Evolutionary conservation across 1,140 invertebrate species (phyloP).

Genomic region (Acyrthosiphon pisum): DNA sequence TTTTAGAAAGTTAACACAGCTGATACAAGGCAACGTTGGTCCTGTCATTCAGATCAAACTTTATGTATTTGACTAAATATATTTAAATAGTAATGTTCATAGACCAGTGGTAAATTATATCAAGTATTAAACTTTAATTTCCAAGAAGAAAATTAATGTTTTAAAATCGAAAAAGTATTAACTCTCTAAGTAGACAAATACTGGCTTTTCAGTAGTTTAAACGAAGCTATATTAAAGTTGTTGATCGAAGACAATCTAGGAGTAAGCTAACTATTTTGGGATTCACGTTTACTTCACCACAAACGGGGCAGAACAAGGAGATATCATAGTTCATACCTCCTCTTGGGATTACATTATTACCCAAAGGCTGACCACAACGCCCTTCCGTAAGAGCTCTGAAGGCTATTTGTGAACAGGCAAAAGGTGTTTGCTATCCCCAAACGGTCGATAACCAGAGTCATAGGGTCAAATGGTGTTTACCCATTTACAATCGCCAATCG

Average conservation of each 20-base stretch:
- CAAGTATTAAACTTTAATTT: neutral
- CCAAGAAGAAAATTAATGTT: neutral
- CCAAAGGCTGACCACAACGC: slow-evolving; percentile 32
- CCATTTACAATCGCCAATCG: neutral
- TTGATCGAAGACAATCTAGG: neutral
- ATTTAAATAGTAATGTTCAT: neutral
- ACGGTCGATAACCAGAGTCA: neutral
- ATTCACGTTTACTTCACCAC: neutral
- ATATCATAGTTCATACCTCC: slow-evolving; percentile 32
- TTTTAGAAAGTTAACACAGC: too few relatives aligned
- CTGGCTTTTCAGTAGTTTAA: neutral
- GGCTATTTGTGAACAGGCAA: slow-evolving; percentile 44
- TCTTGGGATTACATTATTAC: slow-evolving; percentile 20
- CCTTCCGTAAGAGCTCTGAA: neutral
- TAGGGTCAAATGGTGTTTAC: slow-evolving; percentile 24
- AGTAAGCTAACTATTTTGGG: neutral
- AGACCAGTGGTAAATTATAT: neutral
- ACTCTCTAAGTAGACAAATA: neutral
- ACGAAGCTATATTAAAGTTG: neutral
- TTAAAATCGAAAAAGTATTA: neutral
- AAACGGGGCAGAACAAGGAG: neutral
- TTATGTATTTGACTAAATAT: neutral
- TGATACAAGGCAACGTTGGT: neutral
- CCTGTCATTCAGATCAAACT: neutral
- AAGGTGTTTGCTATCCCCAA: slow-evolving; percentile 12